Evolutionary conservation across 2,797 vertebrate species (phyloP).

Genomic region (Enteromius treurensis): DNA sequence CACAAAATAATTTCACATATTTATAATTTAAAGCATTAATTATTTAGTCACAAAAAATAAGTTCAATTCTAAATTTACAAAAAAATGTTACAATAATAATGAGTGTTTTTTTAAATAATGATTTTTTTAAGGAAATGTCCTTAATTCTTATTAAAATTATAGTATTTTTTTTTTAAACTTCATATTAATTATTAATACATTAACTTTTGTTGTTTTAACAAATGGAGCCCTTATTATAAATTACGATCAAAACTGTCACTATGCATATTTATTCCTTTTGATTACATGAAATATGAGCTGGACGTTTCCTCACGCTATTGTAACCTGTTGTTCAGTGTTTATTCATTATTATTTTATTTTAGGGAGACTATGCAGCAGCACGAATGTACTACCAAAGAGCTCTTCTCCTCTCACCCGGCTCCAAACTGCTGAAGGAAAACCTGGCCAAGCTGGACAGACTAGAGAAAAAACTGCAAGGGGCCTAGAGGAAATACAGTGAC

Average conservation of each 20-base stretch:
- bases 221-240: not conserved
- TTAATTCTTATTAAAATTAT: not conserved
- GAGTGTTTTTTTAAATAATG: not conserved
- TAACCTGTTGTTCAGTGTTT: not conserved
- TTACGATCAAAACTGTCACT: not conserved
- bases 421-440: conserved; percentile 93
- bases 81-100: not conserved
- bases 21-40: not conserved
- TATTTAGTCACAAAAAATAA: not conserved
- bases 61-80: not conserved
- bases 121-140: not conserved
- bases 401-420: conserved; percentile 87
- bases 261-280: not conserved
- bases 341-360: conserved; percentile 17
- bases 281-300: not conserved
- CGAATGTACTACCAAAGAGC: conserved; percentile 90
- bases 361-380: conserved; percentile 92
- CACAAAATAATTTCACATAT: not conserved
- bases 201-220: not conserved
- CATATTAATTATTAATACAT: not conserved
- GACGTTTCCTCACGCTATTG: not conserved
- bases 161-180: not conserved
- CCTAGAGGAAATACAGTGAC: conserved; percentile 58
- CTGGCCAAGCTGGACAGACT: conserved; percentile 93
- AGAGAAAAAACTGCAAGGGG: conserved; percentile 85